Conservation (phyloP, 2,888 invertebrate species). For the Cephus runcator region DNA sequence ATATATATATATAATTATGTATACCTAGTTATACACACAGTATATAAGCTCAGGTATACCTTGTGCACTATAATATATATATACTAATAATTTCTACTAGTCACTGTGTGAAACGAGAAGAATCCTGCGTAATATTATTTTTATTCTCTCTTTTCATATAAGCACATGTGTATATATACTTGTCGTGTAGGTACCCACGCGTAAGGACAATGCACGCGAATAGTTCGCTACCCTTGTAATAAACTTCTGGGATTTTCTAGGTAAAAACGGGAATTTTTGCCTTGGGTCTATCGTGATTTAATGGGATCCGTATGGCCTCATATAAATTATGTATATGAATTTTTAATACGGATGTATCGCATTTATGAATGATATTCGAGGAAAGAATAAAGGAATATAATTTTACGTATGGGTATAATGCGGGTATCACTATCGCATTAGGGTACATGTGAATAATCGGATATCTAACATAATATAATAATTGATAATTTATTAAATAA, state of each 20-base stretch:
- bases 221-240: background rate
- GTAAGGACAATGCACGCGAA: background rate
- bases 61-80: background rate
- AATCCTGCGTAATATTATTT: background rate
- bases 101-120: background rate
- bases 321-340: background rate
- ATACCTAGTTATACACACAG: constrained; percentile 9
- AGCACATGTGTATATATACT: background rate
- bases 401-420: background rate
- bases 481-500: background rate
- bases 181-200: background rate
- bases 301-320: background rate
- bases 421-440: background rate
- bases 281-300: background rate
- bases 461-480: background rate
- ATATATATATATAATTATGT: constrained; percentile 5
- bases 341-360: background rate
- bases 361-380: background rate
- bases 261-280: background rate
- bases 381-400: background rate
- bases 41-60: background rate
- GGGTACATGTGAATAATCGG: background rate
- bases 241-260: background rate
- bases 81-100: background rate
- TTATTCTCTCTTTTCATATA: background rate